These are phyloP conservation scores for Trochalopteron elliotii DNA, from an alignment of 2,113 vertebrate genomes.

Conservation along the genomic window DNA sequence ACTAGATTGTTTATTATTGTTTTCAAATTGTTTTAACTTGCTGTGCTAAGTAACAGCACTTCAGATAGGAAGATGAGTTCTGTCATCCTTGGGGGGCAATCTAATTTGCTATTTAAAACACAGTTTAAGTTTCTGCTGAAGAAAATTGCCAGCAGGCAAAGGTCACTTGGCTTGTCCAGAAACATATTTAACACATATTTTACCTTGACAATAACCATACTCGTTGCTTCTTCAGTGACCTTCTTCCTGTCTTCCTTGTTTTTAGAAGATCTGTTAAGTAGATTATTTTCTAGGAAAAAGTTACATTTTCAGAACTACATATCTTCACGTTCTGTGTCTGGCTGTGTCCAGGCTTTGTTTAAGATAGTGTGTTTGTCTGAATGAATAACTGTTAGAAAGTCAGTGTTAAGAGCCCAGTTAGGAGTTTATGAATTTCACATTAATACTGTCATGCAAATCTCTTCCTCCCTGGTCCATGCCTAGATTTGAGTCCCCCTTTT, in stretches of 20 bases:
- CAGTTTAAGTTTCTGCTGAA: slow-evolving; percentile 6
- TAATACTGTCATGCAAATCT: neutral
- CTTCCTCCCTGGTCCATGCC: neutral
- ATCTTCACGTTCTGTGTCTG: neutral
- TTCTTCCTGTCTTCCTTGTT: neutral
- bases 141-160: slow-evolving; percentile 29
- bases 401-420: neutral
- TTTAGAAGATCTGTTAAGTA: neutral
- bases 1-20: neutral
- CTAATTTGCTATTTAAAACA: slow-evolving; percentile 31
- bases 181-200: slow-evolving; percentile 6
- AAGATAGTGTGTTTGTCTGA: neutral
- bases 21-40: slow-evolving; percentile 22
- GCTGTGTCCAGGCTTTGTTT: neutral
- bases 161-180: slow-evolving; percentile 39
- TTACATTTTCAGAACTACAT: neutral
- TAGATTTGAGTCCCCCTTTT: neutral
- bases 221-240: slow-evolving; percentile 16
- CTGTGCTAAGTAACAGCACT: neutral
- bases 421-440: neutral
- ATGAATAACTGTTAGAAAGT: neutral
- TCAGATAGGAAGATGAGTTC: neutral
- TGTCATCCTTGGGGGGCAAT: neutral
- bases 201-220: slow-evolving; percentile 27
- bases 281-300: slow-evolving; percentile 38